These are phyloP conservation scores for Leucozona laternaria DNA, from an alignment of 2,888 invertebrate species.

Conservation along the genomic window DNA sequence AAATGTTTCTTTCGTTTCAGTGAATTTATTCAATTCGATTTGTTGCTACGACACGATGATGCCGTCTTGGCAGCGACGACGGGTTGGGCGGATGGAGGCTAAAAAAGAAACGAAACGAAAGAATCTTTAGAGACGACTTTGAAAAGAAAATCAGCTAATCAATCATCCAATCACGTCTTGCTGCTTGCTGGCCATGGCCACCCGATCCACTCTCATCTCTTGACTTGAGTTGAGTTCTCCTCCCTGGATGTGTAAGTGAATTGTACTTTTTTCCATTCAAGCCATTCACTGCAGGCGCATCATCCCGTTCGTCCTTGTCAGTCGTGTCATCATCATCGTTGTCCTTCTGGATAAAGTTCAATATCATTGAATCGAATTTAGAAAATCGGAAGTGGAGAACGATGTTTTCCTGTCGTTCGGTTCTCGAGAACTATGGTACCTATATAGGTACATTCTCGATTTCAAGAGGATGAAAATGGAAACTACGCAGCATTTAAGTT, in stretches of 20 bases:
- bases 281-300: conserved; percentile 27
- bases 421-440: neutral
- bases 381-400: conserved; percentile 39
- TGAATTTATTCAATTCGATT: conserved; percentile 72
- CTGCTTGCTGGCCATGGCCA: conserved; percentile 3
- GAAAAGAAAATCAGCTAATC: conserved; percentile 72
- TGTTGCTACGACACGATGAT: conserved; percentile 38
- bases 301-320: conserved; percentile 14
- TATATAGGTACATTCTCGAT: neutral
- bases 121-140: conserved; percentile 44
- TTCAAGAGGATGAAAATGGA: conserved; percentile 24
- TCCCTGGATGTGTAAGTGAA: conserved; percentile 44
- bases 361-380: conserved; percentile 64
- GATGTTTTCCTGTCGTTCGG: conserved; percentile 41
- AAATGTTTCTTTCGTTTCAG: conserved; percentile 53
- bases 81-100: neutral
- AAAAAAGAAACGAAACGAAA: conserved; percentile 36
- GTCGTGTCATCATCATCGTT: conserved; percentile 17
- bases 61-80: neutral
- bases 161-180: conserved; percentile 71
- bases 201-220: conserved; percentile 12
- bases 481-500: conserved; percentile 60
- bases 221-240: neutral
- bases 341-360: conserved; percentile 57
- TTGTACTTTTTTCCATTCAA: conserved; percentile 39